Base-by-base conservation (phyloP, 2,888 invertebrate species). In the Diarsia dahlii region DNA sequence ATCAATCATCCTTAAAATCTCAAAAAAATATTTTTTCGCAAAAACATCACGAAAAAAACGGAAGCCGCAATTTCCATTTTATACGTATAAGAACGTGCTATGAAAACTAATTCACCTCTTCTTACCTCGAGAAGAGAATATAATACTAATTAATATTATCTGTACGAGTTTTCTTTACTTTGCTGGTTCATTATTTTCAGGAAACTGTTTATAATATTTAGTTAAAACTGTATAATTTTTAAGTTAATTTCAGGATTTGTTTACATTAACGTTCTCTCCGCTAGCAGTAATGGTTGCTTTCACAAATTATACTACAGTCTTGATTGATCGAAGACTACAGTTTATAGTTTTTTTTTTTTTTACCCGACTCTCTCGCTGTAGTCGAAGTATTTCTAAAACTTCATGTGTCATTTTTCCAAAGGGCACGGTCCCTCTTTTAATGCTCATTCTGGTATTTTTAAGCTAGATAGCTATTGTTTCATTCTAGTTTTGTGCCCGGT, bases 111-210 rank as follows among this genome's bases (percentile, higher is more conserved):
- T 79, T 56, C 28, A 15, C 8, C 8, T 50, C 9, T 62, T 54
- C 54, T 65, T 45, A 39, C 39, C 39, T 39, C 78, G 5, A 18
- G 45, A 6, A 58, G 0, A 18, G 28, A 78, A 58, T 67, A n/a
- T 83, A 70, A 78, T 52, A 58, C 18, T 70, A 73, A 78, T 83
- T 78, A 73, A 72, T 70, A 71, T 68, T 75, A 75, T 81, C 71
- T 64, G 58, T 56, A 56, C 60, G 34, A 60, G 34, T 48, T 65
- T 64, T 75, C 67, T 76, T 64, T 54, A 50, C 34, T 82, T 69
- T 54, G 68, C 60, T 60, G 20, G 60, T 56, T 69, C 15, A 45
- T 71, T 67, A 56, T 68, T 78, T 66, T n/a, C 52, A 65, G 52
- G 74, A 60, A 48, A 54, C 18, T 66, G 13, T 45, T 39, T 66